Conservation (phyloP, 2,113 vertebrate genomes). For the Ameiurus melas region DNA sequence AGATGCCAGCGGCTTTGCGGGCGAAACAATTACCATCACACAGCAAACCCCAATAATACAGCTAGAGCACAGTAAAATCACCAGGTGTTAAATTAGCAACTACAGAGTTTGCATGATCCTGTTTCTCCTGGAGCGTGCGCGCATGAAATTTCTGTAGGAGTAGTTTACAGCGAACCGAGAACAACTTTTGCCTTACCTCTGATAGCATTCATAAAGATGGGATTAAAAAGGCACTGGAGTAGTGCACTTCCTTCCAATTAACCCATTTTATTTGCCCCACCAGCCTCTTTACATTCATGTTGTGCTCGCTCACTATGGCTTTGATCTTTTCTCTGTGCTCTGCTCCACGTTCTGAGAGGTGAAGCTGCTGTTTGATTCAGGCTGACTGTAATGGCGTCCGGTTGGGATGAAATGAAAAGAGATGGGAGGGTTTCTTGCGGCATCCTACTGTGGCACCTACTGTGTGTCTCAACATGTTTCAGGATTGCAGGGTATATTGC, state of each 20-base stretch:
- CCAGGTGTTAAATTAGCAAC: constrained; percentile 39
- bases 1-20: neutral
- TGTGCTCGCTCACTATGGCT: constrained; percentile 26
- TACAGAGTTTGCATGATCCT: neutral
- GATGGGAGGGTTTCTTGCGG: constrained; percentile 24
- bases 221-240: constrained; percentile 10
- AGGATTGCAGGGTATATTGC: constrained; percentile 49
- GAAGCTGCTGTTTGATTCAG: constrained; percentile 42
- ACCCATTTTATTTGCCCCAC: constrained; percentile 27
- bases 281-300: constrained; percentile 42
- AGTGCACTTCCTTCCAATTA: constrained; percentile 30
- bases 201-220: neutral
- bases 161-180: neutral
- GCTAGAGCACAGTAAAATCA: constrained; percentile 25
- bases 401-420: constrained; percentile 36
- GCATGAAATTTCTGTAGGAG: neutral
- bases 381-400: constrained; percentile 16
- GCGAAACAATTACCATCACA: constrained; percentile 30
- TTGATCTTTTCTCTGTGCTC: constrained; percentile 42
- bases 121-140: neutral
- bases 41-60: constrained; percentile 11
- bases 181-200: constrained; percentile 11
- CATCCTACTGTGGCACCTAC: neutral
- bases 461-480: constrained; percentile 49
- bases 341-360: constrained; percentile 24